Conservation (phyloP, 2,888 invertebrate genomes). For the Ommatoiulus sabulosus region DNA sequence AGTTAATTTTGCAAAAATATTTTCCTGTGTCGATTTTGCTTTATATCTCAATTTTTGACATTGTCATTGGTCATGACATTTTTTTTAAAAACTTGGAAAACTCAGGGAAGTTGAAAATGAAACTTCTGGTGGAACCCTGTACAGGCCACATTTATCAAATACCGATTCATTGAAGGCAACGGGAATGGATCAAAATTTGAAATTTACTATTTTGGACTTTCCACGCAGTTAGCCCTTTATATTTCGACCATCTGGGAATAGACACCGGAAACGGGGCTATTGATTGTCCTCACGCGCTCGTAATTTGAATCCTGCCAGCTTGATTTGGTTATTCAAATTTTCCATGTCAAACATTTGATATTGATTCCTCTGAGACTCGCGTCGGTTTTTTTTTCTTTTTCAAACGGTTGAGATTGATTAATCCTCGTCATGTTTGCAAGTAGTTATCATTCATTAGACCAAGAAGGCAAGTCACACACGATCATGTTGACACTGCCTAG, state of each 20-base stretch:
- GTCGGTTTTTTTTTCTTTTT: not conserved
- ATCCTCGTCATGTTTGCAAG: not conserved
- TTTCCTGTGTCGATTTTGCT: too few relatives aligned
- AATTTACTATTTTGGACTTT: not conserved
- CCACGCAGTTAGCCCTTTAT: not conserved
- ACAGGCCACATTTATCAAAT: too few relatives aligned
- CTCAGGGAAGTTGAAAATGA: too few relatives aligned
- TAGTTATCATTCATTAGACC: conserved; percentile 30
- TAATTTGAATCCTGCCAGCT: not conserved
- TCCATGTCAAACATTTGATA: conserved; percentile 29
- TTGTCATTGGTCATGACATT: too few relatives aligned
- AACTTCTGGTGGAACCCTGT: too few relatives aligned
- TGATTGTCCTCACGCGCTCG: not conserved
- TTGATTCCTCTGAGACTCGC: not conserved
- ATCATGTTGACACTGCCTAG: conserved; percentile 9
- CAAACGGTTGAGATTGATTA: not conserved
- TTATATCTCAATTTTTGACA: too few relatives aligned
- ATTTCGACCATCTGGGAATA: not conserved
- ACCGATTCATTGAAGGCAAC: too few relatives aligned
- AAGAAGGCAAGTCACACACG: not conserved
- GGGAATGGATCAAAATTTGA: too few relatives aligned
- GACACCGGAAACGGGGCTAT: not conserved
- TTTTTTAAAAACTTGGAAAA: too few relatives aligned
- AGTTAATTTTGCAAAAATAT: too few relatives aligned
- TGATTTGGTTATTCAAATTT: conserved; percentile 29